phyloP scores from a whole-genome alignment of 1,140 invertebrate genomes.

The Anagrus nilaparvatae region DNA sequence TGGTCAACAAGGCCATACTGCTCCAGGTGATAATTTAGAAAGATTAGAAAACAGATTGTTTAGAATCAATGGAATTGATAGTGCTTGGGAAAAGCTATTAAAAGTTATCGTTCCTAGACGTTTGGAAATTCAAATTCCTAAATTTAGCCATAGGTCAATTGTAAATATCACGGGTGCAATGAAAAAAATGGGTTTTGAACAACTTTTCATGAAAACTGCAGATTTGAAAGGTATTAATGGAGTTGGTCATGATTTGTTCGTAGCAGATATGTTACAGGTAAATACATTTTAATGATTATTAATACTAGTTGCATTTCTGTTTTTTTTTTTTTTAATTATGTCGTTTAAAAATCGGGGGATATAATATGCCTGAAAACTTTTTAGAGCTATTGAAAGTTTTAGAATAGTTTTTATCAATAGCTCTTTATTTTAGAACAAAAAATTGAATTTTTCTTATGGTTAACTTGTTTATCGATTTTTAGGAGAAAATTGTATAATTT shows the following conservation, averaged over 20 bases:
- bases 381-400: too few species aligned
- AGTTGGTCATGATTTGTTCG: conserved; percentile 58
- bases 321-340: too few species aligned
- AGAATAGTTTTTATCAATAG: too few species aligned
- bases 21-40: conserved; percentile 64
- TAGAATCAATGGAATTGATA: conserved; percentile 52
- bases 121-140: conserved; percentile 69
- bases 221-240: conserved; percentile 72
- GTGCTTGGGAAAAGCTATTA: conserved; percentile 62
- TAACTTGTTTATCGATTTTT: too few species aligned
- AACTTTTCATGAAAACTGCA: conserved; percentile 62
- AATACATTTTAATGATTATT: too few species aligned
- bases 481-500: too few species aligned
- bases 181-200: conserved; percentile 67
- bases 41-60: conserved; percentile 58
- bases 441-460: too few species aligned
- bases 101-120: conserved; percentile 61
- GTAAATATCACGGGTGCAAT: conserved; percentile 67
- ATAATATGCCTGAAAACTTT: too few species aligned
- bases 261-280: conserved; percentile 71
- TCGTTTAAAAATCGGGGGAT: too few species aligned
- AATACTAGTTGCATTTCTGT: too few species aligned
- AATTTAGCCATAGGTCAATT: conserved; percentile 70
- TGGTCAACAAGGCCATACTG: conserved; percentile 61
- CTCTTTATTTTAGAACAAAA: too few species aligned